A percentile compares a stretch with the other conserved stretches of the same genome.
Conservation (phyloP, 2,888 invertebrate genomes). For the Crossocerus cetratus region DNA sequence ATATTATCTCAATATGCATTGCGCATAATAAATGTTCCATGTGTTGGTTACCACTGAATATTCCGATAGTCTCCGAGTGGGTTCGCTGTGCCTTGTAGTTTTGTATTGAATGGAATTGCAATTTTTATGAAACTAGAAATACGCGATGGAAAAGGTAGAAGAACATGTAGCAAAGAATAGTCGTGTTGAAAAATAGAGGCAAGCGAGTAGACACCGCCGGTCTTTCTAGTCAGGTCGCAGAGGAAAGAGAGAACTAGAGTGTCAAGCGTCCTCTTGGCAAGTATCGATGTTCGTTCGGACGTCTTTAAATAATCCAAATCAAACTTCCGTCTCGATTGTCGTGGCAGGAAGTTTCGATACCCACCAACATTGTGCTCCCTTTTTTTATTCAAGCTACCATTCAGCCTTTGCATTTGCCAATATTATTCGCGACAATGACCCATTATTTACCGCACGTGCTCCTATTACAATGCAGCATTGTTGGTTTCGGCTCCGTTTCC, state of each 20-base stretch:
- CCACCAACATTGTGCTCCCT: not conserved
- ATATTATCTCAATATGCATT: too few relatives aligned
- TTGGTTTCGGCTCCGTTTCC: not conserved
- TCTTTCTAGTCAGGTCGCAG: not conserved
- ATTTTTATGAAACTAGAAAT: not conserved
- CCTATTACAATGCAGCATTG: not conserved
- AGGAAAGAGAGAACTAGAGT: constrained; percentile 33
- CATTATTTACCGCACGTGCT: not conserved
- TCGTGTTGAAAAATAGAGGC: constrained; percentile 28
- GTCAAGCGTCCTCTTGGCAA: constrained; percentile 55
- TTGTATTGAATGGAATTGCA: too few relatives aligned
- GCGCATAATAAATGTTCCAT: too few relatives aligned
- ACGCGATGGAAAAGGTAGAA: constrained; percentile 9
- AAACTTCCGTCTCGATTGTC: constrained; percentile 30
- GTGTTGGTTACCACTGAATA: too few relatives aligned
- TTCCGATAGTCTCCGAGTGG: too few relatives aligned
- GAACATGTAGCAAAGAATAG: constrained; percentile 20
- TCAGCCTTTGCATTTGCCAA: not conserved
- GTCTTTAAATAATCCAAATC: constrained; percentile 62
- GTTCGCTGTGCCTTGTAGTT: too few relatives aligned
- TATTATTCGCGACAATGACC: not conserved
- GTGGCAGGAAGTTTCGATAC: not conserved
- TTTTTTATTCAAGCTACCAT: not conserved
- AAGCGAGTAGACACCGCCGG: not conserved
- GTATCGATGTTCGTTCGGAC: constrained; percentile 42